phyloP scores from a whole-genome alignment of 2,888 invertebrate genomes.

The Malachius bipustulatus region DNA sequence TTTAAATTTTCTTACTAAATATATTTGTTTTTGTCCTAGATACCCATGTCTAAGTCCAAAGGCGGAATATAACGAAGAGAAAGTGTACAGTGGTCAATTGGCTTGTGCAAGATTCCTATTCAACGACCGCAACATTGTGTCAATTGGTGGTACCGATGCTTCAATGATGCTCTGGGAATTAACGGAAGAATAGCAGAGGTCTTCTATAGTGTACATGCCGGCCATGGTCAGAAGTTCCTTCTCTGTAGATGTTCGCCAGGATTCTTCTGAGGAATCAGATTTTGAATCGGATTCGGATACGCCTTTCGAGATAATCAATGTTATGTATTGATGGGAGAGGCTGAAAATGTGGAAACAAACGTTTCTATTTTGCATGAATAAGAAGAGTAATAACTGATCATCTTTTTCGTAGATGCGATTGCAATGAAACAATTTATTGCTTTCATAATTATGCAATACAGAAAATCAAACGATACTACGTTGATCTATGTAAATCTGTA shows the following conservation, averaged over 20 bases:
- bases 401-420: too few relatives aligned
- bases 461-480: too few relatives aligned
- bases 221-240: slow-evolving; percentile 17
- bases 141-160: slow-evolving; percentile 79
- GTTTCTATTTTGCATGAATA: too few relatives aligned
- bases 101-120: slow-evolving; percentile 71
- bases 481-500: too few relatives aligned
- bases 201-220: slow-evolving; percentile 22
- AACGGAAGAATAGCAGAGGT: slow-evolving; percentile 57
- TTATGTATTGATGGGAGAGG: slow-evolving; percentile 23
- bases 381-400: too few relatives aligned
- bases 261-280: slow-evolving; percentile 24
- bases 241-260: too few relatives aligned
- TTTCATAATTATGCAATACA: too few relatives aligned
- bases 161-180: slow-evolving; percentile 86
- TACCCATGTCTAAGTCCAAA: slow-evolving; percentile 78
- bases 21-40: slow-evolving; percentile 34
- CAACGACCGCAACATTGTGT: slow-evolving; percentile 75
- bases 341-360: too few relatives aligned
- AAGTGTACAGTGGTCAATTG: slow-evolving; percentile 74
- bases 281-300: slow-evolving; percentile 30
- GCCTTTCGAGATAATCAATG: slow-evolving; percentile 31
- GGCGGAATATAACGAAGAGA: slow-evolving; percentile 79
- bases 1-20: too few relatives aligned
- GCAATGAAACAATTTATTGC: too few relatives aligned